phyloP scores from a whole-genome alignment of 2,797 vertebrate species.

The Argyrosomus regius region DNA sequence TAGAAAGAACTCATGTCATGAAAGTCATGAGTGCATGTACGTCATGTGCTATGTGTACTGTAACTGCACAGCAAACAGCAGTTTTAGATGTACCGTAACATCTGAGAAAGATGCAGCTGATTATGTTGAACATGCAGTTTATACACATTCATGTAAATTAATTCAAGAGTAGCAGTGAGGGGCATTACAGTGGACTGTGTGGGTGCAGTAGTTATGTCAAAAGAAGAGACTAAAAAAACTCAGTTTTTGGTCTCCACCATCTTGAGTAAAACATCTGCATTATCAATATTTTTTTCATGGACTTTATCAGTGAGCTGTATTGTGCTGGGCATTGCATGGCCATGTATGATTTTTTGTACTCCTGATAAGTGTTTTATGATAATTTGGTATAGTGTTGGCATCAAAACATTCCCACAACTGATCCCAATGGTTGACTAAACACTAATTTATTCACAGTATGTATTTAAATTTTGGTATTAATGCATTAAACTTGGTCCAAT shows the following conservation, averaged over 20 bases:
- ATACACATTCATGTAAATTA: neutral
- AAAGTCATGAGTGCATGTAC: neutral
- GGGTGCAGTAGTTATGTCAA: neutral
- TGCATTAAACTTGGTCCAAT: neutral
- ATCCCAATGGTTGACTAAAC: too few species aligned
- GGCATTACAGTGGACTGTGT: neutral
- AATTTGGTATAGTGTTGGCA: neutral
- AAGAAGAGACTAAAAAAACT: neutral
- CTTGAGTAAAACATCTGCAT: neutral
- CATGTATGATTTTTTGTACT: neutral
- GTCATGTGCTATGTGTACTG: neutral
- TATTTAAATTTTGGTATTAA: neutral
- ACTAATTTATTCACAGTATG: neutral
- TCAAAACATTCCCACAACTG: neutral
- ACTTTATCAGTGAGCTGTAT: neutral
- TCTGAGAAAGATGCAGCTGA: conserved; percentile 1
- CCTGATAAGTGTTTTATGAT: too few species aligned
- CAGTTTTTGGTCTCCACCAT: neutral
- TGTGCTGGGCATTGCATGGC: too few species aligned
- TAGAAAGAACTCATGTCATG: conserved; percentile 1
- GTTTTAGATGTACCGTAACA: neutral
- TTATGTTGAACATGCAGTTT: neutral
- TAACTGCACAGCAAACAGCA: neutral
- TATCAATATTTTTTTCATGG: too few species aligned
- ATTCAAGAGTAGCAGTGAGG: neutral